These are phyloP conservation scores for Plectropomus leopardus DNA, from an alignment of 2,113 vertebrate species.

Conservation along the genomic window DNA sequence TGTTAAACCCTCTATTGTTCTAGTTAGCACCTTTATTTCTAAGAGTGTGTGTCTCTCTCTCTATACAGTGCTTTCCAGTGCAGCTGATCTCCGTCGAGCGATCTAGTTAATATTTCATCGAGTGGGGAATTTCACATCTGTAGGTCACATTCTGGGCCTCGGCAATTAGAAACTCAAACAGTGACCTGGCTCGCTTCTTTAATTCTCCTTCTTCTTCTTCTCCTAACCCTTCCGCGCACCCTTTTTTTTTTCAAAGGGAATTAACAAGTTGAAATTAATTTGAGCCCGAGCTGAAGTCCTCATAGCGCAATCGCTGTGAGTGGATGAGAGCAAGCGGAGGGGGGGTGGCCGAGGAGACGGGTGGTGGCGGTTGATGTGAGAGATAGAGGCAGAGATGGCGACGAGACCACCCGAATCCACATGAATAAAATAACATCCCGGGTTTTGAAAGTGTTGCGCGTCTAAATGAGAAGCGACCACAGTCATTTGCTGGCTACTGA, in stretches of 20 bases:
- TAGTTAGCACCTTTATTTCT: too few species aligned
- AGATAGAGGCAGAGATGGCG: constrained; percentile 27
- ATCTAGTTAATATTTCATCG: constrained; percentile 79
- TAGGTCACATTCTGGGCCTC: constrained; percentile 70
- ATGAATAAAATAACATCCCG: constrained; percentile 76
- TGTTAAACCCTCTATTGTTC: too few species aligned
- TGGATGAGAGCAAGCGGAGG: constrained; percentile 21
- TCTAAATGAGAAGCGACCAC: constrained; percentile 66
- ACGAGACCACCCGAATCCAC: constrained; percentile 50
- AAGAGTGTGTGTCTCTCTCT: too few species aligned
- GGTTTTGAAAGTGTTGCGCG: constrained; percentile 58
- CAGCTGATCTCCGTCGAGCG: constrained; percentile 53
- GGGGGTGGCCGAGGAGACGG: neutral
- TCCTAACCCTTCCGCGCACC: neutral
- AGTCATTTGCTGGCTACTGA: constrained; percentile 43
- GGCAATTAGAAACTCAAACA: constrained; percentile 81
- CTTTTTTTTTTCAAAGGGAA: constrained; percentile 77
- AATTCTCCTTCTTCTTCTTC: constrained; percentile 56
- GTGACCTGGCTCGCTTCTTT: constrained; percentile 63
- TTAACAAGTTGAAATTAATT: constrained; percentile 83
- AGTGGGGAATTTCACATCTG: constrained; percentile 75
- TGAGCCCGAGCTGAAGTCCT: constrained; percentile 66
- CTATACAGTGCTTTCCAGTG: constrained; percentile 3
- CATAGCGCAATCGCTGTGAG: constrained; percentile 30
- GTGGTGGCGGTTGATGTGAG: constrained; percentile 19